These are phyloP conservation scores for Eclectus roratus DNA, from an alignment of 2,113 vertebrate genomes.

Conservation along the genomic window DNA sequence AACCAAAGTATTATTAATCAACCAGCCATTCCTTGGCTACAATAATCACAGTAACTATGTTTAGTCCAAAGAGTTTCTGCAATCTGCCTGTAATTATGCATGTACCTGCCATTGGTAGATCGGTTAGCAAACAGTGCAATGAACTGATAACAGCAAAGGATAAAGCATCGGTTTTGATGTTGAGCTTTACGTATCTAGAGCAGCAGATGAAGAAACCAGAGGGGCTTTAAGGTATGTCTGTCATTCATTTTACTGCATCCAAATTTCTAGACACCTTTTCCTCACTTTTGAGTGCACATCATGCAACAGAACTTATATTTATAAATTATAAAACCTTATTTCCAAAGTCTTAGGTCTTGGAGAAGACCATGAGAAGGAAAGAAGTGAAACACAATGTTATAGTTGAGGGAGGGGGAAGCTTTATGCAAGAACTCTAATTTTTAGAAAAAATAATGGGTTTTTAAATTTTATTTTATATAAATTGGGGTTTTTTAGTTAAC, in stretches of 20 bases:
- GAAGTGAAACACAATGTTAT: neutral
- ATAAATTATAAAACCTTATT: neutral
- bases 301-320: accelerated
- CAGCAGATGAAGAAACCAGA: neutral
- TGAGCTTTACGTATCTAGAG: neutral
- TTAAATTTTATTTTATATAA: neutral
- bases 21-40: neutral
- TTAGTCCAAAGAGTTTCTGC: neutral
- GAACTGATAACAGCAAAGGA: slow-evolving; percentile 28
- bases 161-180: neutral
- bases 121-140: neutral
- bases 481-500: neutral
- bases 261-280: neutral
- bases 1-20: slow-evolving; percentile 35
- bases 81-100: neutral
- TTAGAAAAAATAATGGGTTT: neutral
- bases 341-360: neutral
- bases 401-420: neutral
- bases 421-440: neutral
- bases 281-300: accelerated
- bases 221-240: slow-evolving; percentile 19
- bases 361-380: neutral
- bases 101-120: neutral
- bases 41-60: neutral
- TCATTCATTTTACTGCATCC: accelerated